Base-by-base conservation (phyloP, 2,113 vertebrate genomes). In the Cavia aperea region DNA sequence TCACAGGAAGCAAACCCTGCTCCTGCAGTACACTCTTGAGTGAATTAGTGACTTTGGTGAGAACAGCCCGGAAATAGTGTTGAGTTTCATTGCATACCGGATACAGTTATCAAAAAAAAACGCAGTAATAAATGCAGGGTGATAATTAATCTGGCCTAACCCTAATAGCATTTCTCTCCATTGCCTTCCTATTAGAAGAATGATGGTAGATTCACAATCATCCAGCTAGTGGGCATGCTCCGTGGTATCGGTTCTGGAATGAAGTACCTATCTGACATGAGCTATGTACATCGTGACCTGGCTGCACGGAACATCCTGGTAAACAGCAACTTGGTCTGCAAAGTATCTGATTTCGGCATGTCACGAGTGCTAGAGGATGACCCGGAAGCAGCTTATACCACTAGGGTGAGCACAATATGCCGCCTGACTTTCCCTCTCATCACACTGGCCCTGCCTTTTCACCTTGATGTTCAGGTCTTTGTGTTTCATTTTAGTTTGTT, bases 211-310 rank as follows among this genome's bases (percentile, higher is more conserved):
- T 99, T 99, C 97, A 99, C 99, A 0, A 98, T 99, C 89, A 99
- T 99, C 96, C 99, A 99, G 98, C 90, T 99, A 97, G 99, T 99
- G 62, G 99, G 99, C 82, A 99, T 99, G 97, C 98, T 99, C 87
- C 98, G 99, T 23, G 99, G 99, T 88, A 99, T 99, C 2, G 99
- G 98, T 26, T 99, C 99, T 0, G 99, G 99, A 46, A 99, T 99
- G 99, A 99, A 99, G 97, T 99, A 99, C 95, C 98, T 99, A 60
- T 99, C 99, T 7, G 99, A 99, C 96, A 99, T 99, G 99, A 99
- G 99, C 96, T 99, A 99, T 7, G 99, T 99, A 33, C 99, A 99
- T 96, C 98, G 99, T 19, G 99, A 99, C 93, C 98, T 99, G 26
- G 99, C 99, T 0, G 99, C 99, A 1, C 98, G 99, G 46, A 99